These are phyloP conservation scores for Drosophila parthenogenetica DNA, from an alignment of 2,888 invertebrate genomes.

Conservation along the genomic window DNA sequence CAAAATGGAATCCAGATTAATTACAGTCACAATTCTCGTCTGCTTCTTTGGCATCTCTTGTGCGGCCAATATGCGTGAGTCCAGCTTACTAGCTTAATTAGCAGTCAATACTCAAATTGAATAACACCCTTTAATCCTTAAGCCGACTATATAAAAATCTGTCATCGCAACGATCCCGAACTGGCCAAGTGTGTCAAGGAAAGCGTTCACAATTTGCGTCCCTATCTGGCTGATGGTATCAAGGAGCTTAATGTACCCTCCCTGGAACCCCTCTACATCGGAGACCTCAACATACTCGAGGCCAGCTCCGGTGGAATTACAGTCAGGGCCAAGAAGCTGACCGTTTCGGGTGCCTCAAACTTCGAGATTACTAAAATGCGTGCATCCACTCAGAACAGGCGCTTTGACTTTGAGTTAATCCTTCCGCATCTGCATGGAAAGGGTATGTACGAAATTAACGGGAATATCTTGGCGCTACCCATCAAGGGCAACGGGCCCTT, in stretches of 20 bases:
- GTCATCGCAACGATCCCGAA: conserved; percentile 88
- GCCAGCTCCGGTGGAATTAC: conserved; percentile 84
- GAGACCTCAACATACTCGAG: conserved; percentile 89
- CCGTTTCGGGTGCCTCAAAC: conserved; percentile 88
- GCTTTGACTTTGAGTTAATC: conserved; percentile 87
- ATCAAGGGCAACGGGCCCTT: conserved; percentile 90
- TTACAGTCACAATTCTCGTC: conserved; percentile 42
- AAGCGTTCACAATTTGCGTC: conserved; percentile 87
- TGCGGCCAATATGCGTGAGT: conserved; percentile 77
- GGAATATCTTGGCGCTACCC: conserved; percentile 90
- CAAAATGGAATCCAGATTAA: conserved; percentile 60
- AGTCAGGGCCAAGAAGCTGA: conserved; percentile 86
- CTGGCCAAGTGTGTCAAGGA: conserved; percentile 88
- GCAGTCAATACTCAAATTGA: not conserved
- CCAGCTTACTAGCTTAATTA: too few species aligned
- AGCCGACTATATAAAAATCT: conserved; percentile 90
- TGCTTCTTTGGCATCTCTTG: conserved; percentile 49
- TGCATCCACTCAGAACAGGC: conserved; percentile 81
- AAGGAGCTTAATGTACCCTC: conserved; percentile 89
- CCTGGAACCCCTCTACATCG: conserved; percentile 90
- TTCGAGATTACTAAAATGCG: conserved; percentile 87
- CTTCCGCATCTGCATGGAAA: conserved; percentile 87
- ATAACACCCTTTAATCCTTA: conserved; percentile 25
- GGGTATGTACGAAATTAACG: conserved; percentile 89
- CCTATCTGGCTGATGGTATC: conserved; percentile 88